Evolutionary conservation across 1,140 invertebrate species (phyloP).

Genomic region (Schmidtea mediterranea): DNA sequence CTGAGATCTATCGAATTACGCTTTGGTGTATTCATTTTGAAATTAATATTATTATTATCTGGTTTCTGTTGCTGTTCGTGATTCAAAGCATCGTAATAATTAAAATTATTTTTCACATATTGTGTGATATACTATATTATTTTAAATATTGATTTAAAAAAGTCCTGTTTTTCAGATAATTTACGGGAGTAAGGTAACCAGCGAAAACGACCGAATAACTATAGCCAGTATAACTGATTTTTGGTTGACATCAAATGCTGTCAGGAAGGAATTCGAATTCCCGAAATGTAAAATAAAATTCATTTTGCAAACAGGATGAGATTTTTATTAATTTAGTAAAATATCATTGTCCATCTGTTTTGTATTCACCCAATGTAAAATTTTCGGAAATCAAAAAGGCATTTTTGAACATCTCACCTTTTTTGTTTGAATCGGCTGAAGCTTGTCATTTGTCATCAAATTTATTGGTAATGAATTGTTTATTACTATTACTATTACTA

Average conservation of each 20-base stretch:
- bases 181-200: conserved; percentile 19
- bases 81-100: no score
- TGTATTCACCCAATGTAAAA: conserved; percentile 19
- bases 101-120: no score
- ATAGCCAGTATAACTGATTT: conserved; percentile 23
- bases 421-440: conserved; percentile 20
- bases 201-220: conserved; percentile 17
- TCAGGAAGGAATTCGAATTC: conserved; percentile 25
- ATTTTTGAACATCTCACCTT: conserved; percentile 15
- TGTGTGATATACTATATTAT: no score
- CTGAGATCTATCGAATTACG: no score
- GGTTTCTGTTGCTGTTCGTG: no score
- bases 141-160: no score
- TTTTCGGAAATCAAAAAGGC: conserved; percentile 18
- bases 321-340: conserved; percentile 14
- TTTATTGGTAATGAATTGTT: conserved; percentile 14
- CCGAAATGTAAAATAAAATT: conserved; percentile 18
- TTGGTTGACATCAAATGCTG: conserved; percentile 20
- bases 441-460: conserved; percentile 22
- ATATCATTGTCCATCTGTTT: conserved; percentile 18
- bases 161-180: conserved; percentile 18
- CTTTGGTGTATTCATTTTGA: no score
- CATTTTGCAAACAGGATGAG: no score
- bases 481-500: background rate
- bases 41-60: no score